A percentile compares a stretch with the other conserved stretches of the same genome.
Evolutionary conservation across 2,113 vertebrate species (phyloP).

Genomic region (Chitala chitala): DNA sequence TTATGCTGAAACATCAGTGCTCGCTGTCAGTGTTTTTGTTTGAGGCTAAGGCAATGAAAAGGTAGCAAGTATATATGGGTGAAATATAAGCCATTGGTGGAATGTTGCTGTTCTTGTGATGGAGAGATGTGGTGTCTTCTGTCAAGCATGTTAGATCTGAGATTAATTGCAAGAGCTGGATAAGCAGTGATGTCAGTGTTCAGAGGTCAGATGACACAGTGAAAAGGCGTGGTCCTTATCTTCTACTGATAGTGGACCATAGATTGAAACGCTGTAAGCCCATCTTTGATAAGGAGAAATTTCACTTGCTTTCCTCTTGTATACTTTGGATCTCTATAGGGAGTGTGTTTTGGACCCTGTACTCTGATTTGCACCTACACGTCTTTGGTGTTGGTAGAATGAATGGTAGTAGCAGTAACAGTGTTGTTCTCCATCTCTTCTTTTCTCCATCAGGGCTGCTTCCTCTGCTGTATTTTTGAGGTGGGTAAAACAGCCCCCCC

Average conservation of each 20-base stretch:
- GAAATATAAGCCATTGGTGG: no score
- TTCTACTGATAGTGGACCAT: constrained; percentile 13
- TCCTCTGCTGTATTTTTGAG: neutral
- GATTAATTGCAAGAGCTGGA: neutral
- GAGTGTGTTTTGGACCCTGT: no score
- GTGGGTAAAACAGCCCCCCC: no score
- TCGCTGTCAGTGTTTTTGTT: no score
- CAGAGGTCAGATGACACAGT: constrained; percentile 33
- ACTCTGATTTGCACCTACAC: no score
- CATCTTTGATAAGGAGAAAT: constrained; percentile 11
- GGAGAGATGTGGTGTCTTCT: neutral
- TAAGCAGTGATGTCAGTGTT: constrained; percentile 33
- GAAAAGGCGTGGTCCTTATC: constrained; percentile 1
- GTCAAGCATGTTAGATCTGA: neutral
- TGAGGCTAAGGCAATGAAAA: no score
- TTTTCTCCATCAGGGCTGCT: neutral
- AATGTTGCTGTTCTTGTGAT: no score
- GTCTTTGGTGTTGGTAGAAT: no score
- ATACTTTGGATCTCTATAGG: no score
- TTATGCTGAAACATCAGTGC: no score
- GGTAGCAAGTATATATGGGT: no score
- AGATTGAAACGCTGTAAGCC: neutral
- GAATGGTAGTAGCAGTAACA: neutral
- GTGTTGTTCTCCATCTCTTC: neutral
- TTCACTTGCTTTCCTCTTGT: neutral